These are phyloP conservation scores for Pipa parva DNA, from an alignment of 2,113 vertebrate species.

Conservation along the genomic window DNA sequence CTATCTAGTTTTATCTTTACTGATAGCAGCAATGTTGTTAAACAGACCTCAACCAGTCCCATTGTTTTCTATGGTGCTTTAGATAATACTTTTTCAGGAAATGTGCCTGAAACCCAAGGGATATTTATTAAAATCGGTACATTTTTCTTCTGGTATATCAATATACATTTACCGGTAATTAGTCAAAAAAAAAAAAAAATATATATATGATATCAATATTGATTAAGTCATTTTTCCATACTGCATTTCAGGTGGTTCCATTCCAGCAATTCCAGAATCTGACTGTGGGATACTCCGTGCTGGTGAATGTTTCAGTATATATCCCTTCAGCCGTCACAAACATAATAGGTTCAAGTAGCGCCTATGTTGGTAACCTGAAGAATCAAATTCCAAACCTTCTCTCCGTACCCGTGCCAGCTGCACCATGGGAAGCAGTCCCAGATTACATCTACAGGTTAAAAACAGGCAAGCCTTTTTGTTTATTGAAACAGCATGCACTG, in stretches of 20 bases:
- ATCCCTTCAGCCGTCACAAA: constrained; percentile 74
- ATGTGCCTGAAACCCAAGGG: too few relatives aligned
- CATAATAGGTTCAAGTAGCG: constrained; percentile 57
- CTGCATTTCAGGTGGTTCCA: constrained; percentile 69
- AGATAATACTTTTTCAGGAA: too few relatives aligned
- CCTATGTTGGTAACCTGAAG: constrained; percentile 76
- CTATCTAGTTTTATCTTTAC: too few relatives aligned
- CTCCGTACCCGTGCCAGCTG: constrained; percentile 74
- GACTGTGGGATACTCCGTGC: constrained; percentile 86
- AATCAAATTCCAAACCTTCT: constrained; percentile 81
- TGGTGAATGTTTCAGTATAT: constrained; percentile 66
- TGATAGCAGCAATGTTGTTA: too few relatives aligned
- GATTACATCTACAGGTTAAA: constrained; percentile 80
- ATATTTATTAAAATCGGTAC: too few relatives aligned
- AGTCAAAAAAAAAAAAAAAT: background rate
- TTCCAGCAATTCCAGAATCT: constrained; percentile 82
- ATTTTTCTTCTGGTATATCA: too few relatives aligned
- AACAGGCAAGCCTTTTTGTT: constrained; percentile 95
- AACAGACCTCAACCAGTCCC: too few relatives aligned
- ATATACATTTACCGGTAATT: too few relatives aligned
- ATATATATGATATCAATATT: background rate
- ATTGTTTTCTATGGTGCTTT: too few relatives aligned
- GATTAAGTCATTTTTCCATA: background rate
- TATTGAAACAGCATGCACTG: too few relatives aligned
- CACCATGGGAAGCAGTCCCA: constrained; percentile 76